phyloP scores from a whole-genome alignment of 2,797 vertebrate species.

The Sitta carolinensis region DNA sequence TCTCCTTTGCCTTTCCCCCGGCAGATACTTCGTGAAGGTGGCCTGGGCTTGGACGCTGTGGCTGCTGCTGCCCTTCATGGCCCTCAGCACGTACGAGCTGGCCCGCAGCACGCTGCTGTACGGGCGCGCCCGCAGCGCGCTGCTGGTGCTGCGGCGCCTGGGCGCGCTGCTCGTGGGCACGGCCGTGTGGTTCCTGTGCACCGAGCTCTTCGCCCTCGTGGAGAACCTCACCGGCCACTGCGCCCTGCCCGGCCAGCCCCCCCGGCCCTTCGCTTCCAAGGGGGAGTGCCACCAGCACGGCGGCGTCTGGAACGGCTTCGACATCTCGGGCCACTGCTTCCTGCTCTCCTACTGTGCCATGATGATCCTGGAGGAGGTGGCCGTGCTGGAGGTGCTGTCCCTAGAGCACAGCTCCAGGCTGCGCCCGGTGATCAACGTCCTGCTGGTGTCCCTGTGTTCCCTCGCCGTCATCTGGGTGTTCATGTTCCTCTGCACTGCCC shows the following conservation, averaged over 20 bases:
- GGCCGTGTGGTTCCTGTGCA: constrained; percentile 86
- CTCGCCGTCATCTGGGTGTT: constrained; percentile 86
- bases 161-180: constrained; percentile 85
- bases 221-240: constrained; percentile 87
- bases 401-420: constrained; percentile 50
- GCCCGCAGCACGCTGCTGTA: constrained; percentile 14
- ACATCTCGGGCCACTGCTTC: constrained; percentile 96
- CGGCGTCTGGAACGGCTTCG: constrained; percentile 86
- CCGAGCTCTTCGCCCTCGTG: constrained; percentile 80
- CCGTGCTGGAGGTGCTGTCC: constrained; percentile 79
- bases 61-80: constrained; percentile 89
- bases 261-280: constrained; percentile 71
- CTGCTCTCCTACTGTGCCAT: constrained; percentile 90
- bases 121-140: constrained; percentile 61
- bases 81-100: constrained; percentile 78
- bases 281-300: constrained; percentile 78
- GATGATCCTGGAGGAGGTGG: constrained; percentile 89
- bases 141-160: constrained; percentile 77
- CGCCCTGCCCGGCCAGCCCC: constrained; percentile 48
- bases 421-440: constrained; percentile 65
- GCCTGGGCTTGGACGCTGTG: constrained; percentile 94
- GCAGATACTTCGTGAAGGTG: constrained; percentile 94
- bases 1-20: constrained; percentile 27
- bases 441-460: constrained; percentile 85
- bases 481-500: constrained; percentile 91